Conservation (phyloP, 2,888 invertebrate species). For the Willowsia nigromaculata region DNA sequence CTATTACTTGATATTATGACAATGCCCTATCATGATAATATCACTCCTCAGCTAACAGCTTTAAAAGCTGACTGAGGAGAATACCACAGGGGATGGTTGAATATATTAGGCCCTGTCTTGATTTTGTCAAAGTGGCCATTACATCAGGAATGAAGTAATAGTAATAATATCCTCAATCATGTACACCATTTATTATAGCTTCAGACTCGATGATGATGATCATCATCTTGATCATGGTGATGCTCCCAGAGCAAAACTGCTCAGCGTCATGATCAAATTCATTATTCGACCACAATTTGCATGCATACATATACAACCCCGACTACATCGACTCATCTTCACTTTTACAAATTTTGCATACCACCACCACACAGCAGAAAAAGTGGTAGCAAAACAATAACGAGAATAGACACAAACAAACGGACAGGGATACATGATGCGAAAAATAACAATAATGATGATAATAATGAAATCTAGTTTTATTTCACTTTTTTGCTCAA, state of each 20-base stretch:
- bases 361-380: not conserved
- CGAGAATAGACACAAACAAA: slow-evolving; percentile 4
- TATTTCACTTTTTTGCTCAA: slow-evolving; percentile 36
- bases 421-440: not conserved
- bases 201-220: slow-evolving; percentile 9
- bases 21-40: slow-evolving; percentile 43
- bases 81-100: slow-evolving; percentile 48
- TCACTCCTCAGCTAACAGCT: slow-evolving; percentile 54
- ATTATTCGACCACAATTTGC: not conserved
- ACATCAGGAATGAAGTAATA: slow-evolving; percentile 66
- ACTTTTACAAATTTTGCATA: slow-evolving; percentile 63
- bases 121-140: slow-evolving; percentile 68
- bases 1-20: slow-evolving; percentile 13
- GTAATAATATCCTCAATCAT: slow-evolving; percentile 69
- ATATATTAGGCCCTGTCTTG: slow-evolving; percentile 65
- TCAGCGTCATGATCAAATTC: slow-evolving; percentile 24
- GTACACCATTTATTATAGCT: slow-evolving; percentile 38
- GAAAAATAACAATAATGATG: slow-evolving; percentile 42
- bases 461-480: slow-evolving; percentile 62
- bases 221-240: slow-evolving; percentile 34
- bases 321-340: slow-evolving; percentile 33
- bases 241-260: slow-evolving; percentile 15
- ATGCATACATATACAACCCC: not conserved
- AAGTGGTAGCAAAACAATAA: slow-evolving; percentile 9
- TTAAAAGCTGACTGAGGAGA: slow-evolving; percentile 54